Base-by-base conservation (phyloP, 2,797 vertebrate genomes). In the Mormyrus proboscirostris region DNA sequence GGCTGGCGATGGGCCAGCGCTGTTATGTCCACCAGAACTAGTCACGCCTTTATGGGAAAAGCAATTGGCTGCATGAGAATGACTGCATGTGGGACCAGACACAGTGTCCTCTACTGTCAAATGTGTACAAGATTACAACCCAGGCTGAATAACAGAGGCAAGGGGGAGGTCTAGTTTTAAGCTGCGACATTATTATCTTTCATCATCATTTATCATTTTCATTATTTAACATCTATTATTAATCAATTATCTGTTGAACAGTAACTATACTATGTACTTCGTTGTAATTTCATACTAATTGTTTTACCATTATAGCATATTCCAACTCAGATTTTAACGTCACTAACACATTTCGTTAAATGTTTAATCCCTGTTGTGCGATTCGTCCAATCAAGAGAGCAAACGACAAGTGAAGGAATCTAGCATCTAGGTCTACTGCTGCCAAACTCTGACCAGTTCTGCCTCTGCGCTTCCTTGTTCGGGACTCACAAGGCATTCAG, bases 11-110 rank as follows among this genome's bases (percentile, higher is more conserved):
- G 50, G 73, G 76, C 88, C n/a, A 59, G 79, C 33, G 16, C 76
- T 59, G 25, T 51, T 86, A 1, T 16, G n/a, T 88, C 49, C n/a
- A n/a, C 50, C 85, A 79, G 51, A 33, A 38, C 44, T 22, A 16
- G 47, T 44, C 88, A 19, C 16, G 73, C 53, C 89, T 94, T 91
- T 90, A 90, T 91, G 90, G 89, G 89, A 91, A 92, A 89, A 94
- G 93, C 25, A 41, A 86, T 38, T 19, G 50, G 50, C 22, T 86
- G 84, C n/a, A 59, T 59, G 7, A 59, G n/a, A 22, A 59, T 59
- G 57, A 59, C 57, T 22, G n/a, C 25, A 22, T 69, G 62, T 5
- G 62, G 25, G 25, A 69, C 62, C 22, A 69, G 62, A 62, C 59
- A 25, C 9, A 25, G 59, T 62, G 59, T 69, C 9, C 10, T 69